Base-by-base conservation (phyloP, 2,888 invertebrate genomes). In the Parnassius mnemosyne region DNA sequence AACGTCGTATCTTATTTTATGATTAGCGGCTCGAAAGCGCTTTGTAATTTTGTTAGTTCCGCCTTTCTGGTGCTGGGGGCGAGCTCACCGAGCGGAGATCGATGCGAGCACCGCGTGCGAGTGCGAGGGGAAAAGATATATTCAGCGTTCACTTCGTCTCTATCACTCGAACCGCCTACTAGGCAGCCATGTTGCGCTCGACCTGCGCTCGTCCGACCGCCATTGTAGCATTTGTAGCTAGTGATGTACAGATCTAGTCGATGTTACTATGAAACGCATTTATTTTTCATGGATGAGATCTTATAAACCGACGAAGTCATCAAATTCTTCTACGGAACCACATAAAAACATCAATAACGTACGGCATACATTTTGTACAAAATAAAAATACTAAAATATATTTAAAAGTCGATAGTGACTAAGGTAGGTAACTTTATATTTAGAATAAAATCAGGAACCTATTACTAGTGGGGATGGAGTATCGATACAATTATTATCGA, bases 1-100 rank as follows among this genome's bases (percentile, higher is more conserved):
- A 91, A 91, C 91, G 91, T 90, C 91, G 91, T 91, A 90, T 91
- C 91, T 91, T 91, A 91, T 91, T 90, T 90, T 90, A 90, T 91
- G 91, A 91, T 91, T 91, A 91, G 91, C 90, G 91, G 91, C 91
- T 89, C 89, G 90, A 90, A 89, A 90, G 90, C 90, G 89, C 91
- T 90, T 88, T 89, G 91, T 91, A 90, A 91, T 91, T 90, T 90
- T 90, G 91, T 91, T 91, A 90, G 91, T 91, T 91, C 91, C 91
- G 91, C 91, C 91, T 90, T 91, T 91, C 89, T 90, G 91, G 89
- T 89, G 90, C 91, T 89, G 89, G 90, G 89, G 90, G 89, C 90
- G 89, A 89, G 83, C 63, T 58, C 83, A 81, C 88, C 81, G 88
- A 88, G 87, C 86, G 82, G 87, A 89, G 91, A 91, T 91, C 91